phyloP scores from a whole-genome alignment of 2,797 vertebrate genomes.

The Oreochromis mossambicus region DNA sequence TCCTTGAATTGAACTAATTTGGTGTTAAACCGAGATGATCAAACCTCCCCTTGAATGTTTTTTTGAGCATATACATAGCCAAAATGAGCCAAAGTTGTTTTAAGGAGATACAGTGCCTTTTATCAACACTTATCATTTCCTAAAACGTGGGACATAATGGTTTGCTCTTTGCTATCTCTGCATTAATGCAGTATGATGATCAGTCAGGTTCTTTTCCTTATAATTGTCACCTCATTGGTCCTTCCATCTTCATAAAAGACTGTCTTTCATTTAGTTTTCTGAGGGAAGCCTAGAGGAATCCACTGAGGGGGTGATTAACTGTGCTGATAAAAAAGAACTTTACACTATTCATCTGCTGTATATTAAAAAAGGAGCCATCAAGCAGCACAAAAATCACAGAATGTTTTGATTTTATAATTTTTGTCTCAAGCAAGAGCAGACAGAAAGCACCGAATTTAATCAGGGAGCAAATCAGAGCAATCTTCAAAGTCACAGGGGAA shows the following conservation, averaged over 20 bases:
- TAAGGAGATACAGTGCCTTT: neutral
- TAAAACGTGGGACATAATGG: conserved; percentile 46
- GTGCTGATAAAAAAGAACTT: conserved; percentile 8
- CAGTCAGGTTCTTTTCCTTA: conserved; percentile 63
- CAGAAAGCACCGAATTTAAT: conserved; percentile 28
- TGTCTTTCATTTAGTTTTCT: conserved; percentile 44
- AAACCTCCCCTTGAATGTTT: fast-evolving
- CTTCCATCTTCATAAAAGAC: conserved; percentile 40
- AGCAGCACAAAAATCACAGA: neutral
- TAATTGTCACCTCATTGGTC: conserved; percentile 46
- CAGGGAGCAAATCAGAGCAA: conserved; percentile 47
- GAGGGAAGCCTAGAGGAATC: conserved; percentile 41
- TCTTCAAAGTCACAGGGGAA: conserved; percentile 44
- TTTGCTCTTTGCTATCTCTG: conserved; percentile 61
- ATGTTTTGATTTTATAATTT: neutral
- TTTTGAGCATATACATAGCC: neutral
- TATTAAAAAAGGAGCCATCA: neutral
- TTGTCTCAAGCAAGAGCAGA: neutral
- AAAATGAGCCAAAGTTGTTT: neutral
- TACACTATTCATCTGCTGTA: neutral
- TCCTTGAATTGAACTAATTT: neutral
- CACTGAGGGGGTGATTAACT: conserved; percentile 42
- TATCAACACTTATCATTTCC: conserved; percentile 20
- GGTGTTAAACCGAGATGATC: neutral
- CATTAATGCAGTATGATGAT: conserved; percentile 75